Conservation (phyloP, 2,797 vertebrate genomes). For the Halcyon smyrnensis region DNA sequence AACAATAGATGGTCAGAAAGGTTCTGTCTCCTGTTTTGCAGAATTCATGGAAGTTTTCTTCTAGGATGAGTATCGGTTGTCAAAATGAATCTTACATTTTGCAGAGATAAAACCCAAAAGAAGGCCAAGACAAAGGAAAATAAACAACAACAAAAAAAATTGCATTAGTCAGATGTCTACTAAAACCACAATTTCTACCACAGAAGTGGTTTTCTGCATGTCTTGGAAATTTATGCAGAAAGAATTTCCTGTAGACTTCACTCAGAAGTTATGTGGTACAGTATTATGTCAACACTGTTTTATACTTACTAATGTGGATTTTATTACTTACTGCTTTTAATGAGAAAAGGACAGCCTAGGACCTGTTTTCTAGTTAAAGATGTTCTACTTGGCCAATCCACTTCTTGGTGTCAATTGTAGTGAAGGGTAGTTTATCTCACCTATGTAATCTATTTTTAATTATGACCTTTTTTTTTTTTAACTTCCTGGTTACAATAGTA, state of each 20-base stretch:
- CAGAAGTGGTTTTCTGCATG: not conserved
- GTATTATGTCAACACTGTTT: not conserved
- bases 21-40: not conserved
- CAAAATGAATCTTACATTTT: not conserved
- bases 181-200: not conserved
- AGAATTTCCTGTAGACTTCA: not conserved
- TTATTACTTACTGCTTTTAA: not conserved
- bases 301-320: not conserved
- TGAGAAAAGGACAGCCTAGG: not conserved
- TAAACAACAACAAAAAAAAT: not conserved
- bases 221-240: not conserved
- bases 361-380: not conserved
- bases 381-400: not conserved
- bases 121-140: not conserved
- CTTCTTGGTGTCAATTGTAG: not conserved
- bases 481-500: not conserved
- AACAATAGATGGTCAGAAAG: not conserved
- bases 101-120: not conserved
- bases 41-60: constrained; percentile 1
- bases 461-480: not conserved
- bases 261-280: not conserved
- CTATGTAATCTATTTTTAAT: not conserved
- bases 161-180: not conserved
- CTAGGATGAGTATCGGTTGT: not conserved
- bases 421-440: not conserved